Base-by-base conservation (phyloP, 2,888 invertebrate genomes). In the Melanostoma scalare region DNA sequence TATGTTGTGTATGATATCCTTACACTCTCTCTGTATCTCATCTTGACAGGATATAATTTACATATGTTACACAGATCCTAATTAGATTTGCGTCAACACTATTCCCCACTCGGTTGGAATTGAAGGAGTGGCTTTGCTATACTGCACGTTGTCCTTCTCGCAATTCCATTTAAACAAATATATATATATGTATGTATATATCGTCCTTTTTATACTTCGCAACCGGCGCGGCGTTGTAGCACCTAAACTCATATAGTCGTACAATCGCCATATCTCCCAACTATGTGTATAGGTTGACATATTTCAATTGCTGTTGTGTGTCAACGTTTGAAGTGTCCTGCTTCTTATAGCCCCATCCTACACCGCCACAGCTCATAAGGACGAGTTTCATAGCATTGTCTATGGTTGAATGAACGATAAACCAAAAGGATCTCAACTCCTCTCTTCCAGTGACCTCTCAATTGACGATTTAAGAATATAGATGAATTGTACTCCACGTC, bases 1-100 rank as follows among this genome's bases (percentile, higher is more conserved):
- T 60, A 60, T 60, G 60, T 60, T 46, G 8, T 60, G 44, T 44
- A 8, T 30, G 35, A 67, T 67, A 68, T 72, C 10, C 30, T 35
- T n/a, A 56, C 60, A 40, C 42, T 42, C 6, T 40, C 60, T 53
- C n/a, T 78, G 61, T 69, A 75, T 80, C 75, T 76, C 85, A 85
- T 85, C 85, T 80, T 85, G 85, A 85, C 85, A 80, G 80, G 86
- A 86, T 85, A 86, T 86, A 86, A 85, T 86, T 86, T 86, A 84
- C 86, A 86, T 86, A 85, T 86, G 86, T 85, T 86, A 85, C 85
- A 78, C 58, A 72, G 85, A 85, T 84, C 79, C 85, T 86, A 86
- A 86, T 86, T 86, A 86, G 85, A 85, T 86, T 85, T 85, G 80
- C 84, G 84, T 84, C 84, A 84, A 79, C 80, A 72, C 81, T 79